Evolutionary conservation across 2,888 invertebrate genomes (phyloP).

Genomic region (Drosophila lutescens): DNA sequence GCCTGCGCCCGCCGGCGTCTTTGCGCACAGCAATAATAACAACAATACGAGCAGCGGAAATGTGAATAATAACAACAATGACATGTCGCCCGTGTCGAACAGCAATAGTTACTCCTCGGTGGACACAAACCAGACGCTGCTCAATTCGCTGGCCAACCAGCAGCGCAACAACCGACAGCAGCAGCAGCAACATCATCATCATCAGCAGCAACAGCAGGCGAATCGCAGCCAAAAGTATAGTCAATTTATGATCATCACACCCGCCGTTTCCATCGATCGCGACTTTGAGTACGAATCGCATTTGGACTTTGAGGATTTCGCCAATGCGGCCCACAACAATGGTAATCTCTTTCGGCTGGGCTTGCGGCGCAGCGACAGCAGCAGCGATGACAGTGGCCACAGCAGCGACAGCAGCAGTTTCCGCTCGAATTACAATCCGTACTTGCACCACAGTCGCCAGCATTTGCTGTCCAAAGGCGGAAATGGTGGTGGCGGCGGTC

Average conservation of each 20-base stretch:
- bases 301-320: constrained; percentile 71
- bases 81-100: constrained; percentile 77
- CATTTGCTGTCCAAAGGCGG: constrained; percentile 78
- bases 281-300: constrained; percentile 79
- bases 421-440: constrained; percentile 82
- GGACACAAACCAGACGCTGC: constrained; percentile 82
- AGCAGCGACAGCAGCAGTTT: constrained; percentile 82
- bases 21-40: constrained; percentile 67
- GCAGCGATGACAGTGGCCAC: constrained; percentile 76
- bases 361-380: constrained; percentile 73
- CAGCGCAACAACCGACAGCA: constrained; percentile 55
- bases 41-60: constrained; percentile 68
- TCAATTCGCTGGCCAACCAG: constrained; percentile 78
- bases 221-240: constrained; percentile 80
- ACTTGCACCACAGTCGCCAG: constrained; percentile 82
- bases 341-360: constrained; percentile 82
- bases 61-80: constrained; percentile 71
- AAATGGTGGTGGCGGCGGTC: constrained; percentile 25
- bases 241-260: constrained; percentile 84
- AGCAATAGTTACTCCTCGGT: constrained; percentile 82
- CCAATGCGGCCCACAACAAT: constrained; percentile 77
- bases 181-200: constrained; percentile 43
- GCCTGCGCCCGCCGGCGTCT: constrained; percentile 79
- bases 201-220: constrained; percentile 25
- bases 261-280: constrained; percentile 84